Conservation (phyloP, 2,113 vertebrate species). For the Corvus moneduloides region DNA sequence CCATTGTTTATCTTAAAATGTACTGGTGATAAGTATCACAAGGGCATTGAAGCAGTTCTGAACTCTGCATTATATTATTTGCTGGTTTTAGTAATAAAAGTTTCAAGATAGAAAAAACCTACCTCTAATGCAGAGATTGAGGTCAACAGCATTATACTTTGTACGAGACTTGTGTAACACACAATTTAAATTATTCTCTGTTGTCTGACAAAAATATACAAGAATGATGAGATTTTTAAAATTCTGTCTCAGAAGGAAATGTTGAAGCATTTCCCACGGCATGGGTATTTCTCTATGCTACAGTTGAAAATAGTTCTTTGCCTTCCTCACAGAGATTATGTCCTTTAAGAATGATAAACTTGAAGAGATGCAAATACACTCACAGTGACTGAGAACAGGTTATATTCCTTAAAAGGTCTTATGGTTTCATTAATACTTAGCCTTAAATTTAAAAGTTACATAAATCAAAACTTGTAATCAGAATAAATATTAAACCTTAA, state of each 20-base stretch:
- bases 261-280: background rate
- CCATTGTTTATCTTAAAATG: background rate
- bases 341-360: background rate
- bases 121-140: background rate
- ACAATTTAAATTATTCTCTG: background rate
- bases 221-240: background rate
- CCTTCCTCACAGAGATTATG: background rate
- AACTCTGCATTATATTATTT: background rate
- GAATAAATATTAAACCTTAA: background rate
- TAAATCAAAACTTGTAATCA: background rate
- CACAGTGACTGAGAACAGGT: background rate
- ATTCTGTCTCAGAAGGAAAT: background rate
- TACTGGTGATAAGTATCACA: background rate
- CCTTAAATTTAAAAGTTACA: background rate
- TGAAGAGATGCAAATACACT: background rate
- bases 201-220: background rate
- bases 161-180: background rate
- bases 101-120: background rate
- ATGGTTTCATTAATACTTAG: background rate
- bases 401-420: background rate
- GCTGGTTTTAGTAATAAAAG: background rate
- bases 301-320: background rate
- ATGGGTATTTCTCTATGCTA: background rate
- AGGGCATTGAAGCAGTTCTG: background rate
- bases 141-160: background rate